phyloP scores from a whole-genome alignment of 2,888 invertebrate species.

The Dryomyza anilis region DNA sequence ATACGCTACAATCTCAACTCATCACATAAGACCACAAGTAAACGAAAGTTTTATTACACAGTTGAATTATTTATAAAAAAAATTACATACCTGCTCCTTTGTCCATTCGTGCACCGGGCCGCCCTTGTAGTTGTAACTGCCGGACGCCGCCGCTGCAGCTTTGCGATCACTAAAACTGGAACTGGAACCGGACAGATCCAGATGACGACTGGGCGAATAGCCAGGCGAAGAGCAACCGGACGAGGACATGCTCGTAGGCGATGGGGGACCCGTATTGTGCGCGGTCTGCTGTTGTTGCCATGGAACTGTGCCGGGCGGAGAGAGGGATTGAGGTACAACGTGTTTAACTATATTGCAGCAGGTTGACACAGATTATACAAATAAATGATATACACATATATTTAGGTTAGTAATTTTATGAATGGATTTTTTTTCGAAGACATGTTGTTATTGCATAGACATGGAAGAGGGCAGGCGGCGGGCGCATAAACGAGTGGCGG shows the following conservation, averaged over 20 bases:
- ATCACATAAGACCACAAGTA: too few relatives aligned
- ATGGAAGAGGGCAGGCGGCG: too few relatives aligned
- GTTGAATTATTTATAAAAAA: too few relatives aligned
- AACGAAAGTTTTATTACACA: too few relatives aligned
- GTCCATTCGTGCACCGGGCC: constrained; percentile 78
- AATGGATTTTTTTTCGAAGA: background rate
- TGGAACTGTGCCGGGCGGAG: constrained; percentile 69
- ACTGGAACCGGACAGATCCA: constrained; percentile 66
- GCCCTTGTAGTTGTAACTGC: constrained; percentile 69
- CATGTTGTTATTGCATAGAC: background rate
- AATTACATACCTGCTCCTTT: constrained; percentile 72
- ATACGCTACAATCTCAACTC: too few relatives aligned
- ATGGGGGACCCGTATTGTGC: constrained; percentile 64
- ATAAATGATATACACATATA: too few relatives aligned
- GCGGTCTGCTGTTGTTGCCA: constrained; percentile 63
- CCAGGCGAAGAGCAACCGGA: constrained; percentile 67
- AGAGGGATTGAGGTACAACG: constrained; percentile 69
- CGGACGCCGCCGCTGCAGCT: constrained; percentile 59
- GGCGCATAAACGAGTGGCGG: too few relatives aligned
- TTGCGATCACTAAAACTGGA: constrained; percentile 70
- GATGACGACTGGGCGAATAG: constrained; percentile 63
- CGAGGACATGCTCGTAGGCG: constrained; percentile 70
- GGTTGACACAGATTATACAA: constrained; percentile 2
- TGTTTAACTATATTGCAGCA: constrained; percentile 64
- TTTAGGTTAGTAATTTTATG: constrained; percentile 23